A percentile compares a stretch with the other conserved stretches of the same genome.
Evolutionary conservation across 2,888 invertebrate genomes (phyloP).

Genomic region (Calephelis perditalis): DNA sequence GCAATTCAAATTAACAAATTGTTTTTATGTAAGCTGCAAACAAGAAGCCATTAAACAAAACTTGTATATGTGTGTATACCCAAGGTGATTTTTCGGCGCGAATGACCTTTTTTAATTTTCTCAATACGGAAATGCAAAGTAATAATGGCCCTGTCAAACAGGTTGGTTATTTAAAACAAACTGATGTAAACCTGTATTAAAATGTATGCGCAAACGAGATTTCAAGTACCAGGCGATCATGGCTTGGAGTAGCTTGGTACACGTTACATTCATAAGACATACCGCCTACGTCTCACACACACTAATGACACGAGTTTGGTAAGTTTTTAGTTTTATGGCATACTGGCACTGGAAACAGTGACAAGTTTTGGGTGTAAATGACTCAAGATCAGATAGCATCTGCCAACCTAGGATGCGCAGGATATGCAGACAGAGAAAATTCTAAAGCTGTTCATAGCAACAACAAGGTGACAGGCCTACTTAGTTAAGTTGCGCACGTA

Average conservation of each 20-base stretch:
- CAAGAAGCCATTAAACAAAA: constrained; percentile 22
- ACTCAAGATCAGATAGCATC: too few relatives aligned
- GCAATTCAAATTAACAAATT: too few relatives aligned
- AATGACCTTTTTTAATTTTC: constrained; percentile 66
- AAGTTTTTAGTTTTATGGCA: constrained; percentile 7
- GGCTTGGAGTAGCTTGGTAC: constrained; percentile 46
- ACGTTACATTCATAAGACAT: constrained; percentile 38
- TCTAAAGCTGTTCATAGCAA: too few relatives aligned
- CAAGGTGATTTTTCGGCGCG: constrained; percentile 50
- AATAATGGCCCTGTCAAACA: constrained; percentile 61
- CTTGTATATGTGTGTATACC: constrained; percentile 37
- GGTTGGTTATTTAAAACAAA: constrained; percentile 57
- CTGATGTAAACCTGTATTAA: constrained; percentile 61
- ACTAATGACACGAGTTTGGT: constrained; percentile 25
- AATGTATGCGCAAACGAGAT: constrained; percentile 73
- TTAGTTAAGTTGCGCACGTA: too few relatives aligned
- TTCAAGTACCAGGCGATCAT: constrained; percentile 65
- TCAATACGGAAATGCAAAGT: constrained; percentile 71
- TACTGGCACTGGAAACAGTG: neutral
- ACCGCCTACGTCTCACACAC: constrained; percentile 31
- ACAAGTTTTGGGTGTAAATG: too few relatives aligned
- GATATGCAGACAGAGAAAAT: too few relatives aligned
- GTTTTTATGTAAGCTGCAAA: neutral
- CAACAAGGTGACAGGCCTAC: too few relatives aligned
- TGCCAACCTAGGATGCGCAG: too few relatives aligned